A percentile compares a stretch with the other conserved stretches of the same genome.
Evolutionary conservation across 2,888 invertebrate species (phyloP).

Genomic region (Euproctis similis): DNA sequence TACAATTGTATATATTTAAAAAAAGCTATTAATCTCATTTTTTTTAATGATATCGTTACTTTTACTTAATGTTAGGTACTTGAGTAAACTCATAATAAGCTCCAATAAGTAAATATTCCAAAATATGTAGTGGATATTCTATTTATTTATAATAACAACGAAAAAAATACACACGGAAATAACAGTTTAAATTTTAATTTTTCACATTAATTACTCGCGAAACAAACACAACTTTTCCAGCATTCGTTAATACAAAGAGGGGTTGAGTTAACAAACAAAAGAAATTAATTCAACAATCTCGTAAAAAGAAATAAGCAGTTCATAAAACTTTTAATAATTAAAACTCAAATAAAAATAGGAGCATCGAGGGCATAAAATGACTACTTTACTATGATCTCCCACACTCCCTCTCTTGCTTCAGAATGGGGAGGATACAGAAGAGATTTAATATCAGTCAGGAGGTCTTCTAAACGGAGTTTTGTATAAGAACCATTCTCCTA

Average conservation of each 20-base stretch:
- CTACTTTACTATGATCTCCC: slow-evolving; percentile 35
- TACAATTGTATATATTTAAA: too few relatives aligned
- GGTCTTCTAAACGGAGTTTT: slow-evolving; percentile 36
- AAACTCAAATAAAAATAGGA: slow-evolving; percentile 69
- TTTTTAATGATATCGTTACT: too few relatives aligned
- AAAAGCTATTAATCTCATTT: too few relatives aligned
- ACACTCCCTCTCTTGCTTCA: slow-evolving; percentile 6
- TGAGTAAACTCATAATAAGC: too few relatives aligned
- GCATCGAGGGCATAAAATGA: slow-evolving; percentile 32
- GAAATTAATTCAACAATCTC: slow-evolving; percentile 70
- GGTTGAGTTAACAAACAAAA: slow-evolving; percentile 66
- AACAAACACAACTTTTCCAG: slow-evolving; percentile 30
- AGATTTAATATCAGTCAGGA: slow-evolving; percentile 18
- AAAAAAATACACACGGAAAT: slow-evolving; percentile 7
- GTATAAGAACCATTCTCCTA: slow-evolving; percentile 37
- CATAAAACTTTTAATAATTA: slow-evolving; percentile 75
- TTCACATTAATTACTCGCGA: slow-evolving; percentile 20
- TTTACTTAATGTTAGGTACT: too few relatives aligned
- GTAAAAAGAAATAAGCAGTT: slow-evolving; percentile 74
- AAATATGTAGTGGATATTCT: too few relatives aligned
- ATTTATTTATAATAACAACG: too few relatives aligned
- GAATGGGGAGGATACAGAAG: slow-evolving; percentile 7
- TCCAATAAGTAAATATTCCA: too few relatives aligned
- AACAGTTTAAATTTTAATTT: slow-evolving; percentile 10
- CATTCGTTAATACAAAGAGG: slow-evolving; percentile 34